Base-by-base conservation (phyloP, 2,888 invertebrate genomes). In the Isoperla grammatica region DNA sequence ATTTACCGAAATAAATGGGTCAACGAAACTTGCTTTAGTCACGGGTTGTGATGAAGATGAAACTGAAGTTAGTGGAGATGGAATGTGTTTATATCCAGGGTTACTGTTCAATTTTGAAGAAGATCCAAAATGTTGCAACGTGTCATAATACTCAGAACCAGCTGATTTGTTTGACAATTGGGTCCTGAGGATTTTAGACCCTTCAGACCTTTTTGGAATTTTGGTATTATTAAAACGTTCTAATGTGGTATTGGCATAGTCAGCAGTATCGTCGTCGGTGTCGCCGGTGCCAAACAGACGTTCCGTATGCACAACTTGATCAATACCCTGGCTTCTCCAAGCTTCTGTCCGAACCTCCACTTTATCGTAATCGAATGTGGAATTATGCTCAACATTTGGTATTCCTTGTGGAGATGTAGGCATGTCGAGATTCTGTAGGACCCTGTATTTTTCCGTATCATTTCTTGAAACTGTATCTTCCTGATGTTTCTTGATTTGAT, bases 241-340 rank as follows among this genome's bases (percentile, higher is more conserved):
- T 29, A 39, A 8, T 3, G n/a, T 13, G n/a, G n/a, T 4, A 17
- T 35, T 8, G n/a, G 49, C 22, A 49, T 9, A 11, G 13, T 15
- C 40, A 22, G 22, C n/a, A 6, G 6, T 8, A 46, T 57, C 56
- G 8, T 63, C 56, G 22, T 61, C 61, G 8, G 53, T 35, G 50
- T 60, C 62, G 37, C 59, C 63, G 42, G 54, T 59, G 13, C 22
- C 57, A 57, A 46, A 61, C 5, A 62, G 59, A 12, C 63, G 77
- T 71, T 90, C 90, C 0, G 81, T 84, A 69, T 90, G 90, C 63
- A 83, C 82, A 9, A 88, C 81, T 55, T 86, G 84, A 69, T 85
- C 83, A 17, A 88, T 79, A 1, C 90, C 90, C 62, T 88, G 77
- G 1, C 90, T 90, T 70, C 83, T 85, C 90, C 90, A 90, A 8